These are phyloP conservation scores for Ceratosolen solmsi DNA, from an alignment of 1,140 invertebrate genomes.

Conservation along the genomic window DNA sequence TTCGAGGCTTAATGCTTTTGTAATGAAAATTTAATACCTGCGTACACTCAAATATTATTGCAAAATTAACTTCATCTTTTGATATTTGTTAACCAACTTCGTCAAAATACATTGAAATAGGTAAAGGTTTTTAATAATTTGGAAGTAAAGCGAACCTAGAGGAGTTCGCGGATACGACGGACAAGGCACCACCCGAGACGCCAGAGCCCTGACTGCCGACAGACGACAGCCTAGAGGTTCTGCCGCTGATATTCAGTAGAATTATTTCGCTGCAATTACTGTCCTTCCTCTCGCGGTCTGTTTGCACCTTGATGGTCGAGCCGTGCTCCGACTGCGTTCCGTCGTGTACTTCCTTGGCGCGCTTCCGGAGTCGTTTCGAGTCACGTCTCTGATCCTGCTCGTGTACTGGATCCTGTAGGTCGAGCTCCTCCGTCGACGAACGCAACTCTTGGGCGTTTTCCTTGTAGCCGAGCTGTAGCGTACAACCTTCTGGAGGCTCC, in stretches of 20 bases:
- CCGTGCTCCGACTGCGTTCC: conserved; percentile 73
- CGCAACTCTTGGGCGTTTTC: conserved; percentile 86
- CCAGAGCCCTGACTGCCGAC: conserved; percentile 81
- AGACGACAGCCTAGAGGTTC: conserved; percentile 85
- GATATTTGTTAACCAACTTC: too few relatives aligned
- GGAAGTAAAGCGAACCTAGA: too few relatives aligned
- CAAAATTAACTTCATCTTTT: too few relatives aligned
- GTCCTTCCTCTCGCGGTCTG: conserved; percentile 82
- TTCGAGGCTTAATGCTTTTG: too few relatives aligned
- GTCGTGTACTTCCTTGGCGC: conserved; percentile 70
- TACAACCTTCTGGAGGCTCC: conserved; percentile 66
- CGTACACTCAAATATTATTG: too few relatives aligned
- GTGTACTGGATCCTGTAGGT: conserved; percentile 81
- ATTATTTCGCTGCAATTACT: conserved; percentile 85
- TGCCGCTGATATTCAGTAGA: conserved; percentile 85
- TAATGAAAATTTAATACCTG: too few relatives aligned
- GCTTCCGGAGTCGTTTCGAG: conserved; percentile 65
- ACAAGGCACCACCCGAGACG: conserved; percentile 77
- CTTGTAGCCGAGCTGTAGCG: conserved; percentile 77
- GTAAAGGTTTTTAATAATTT: too few relatives aligned
- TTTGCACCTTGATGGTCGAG: conserved; percentile 64
- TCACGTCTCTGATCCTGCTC: conserved; percentile 72
- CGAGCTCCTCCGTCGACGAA: conserved; percentile 89
- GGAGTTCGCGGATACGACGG: conserved; percentile 67
- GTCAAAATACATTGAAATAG: too few relatives aligned